phyloP scores from a whole-genome alignment of 2,888 invertebrate species.

The Bimastos eiseni region DNA sequence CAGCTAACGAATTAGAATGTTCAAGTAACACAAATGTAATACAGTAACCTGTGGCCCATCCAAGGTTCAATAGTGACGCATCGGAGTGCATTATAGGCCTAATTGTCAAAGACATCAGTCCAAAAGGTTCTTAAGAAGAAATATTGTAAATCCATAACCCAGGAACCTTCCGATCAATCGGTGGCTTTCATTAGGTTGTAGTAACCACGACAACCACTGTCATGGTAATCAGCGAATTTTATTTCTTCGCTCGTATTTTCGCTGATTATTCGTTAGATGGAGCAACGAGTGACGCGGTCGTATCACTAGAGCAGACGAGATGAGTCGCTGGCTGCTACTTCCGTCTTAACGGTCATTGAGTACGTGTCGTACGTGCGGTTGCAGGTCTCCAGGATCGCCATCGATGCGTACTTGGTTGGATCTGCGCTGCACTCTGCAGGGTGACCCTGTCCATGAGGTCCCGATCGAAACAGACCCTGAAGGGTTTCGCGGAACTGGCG shows the following conservation, averaged over 20 bases:
- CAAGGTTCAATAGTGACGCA: neutral
- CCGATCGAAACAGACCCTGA: neutral
- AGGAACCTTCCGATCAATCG: neutral
- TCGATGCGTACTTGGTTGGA: neutral
- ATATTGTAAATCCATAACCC: neutral
- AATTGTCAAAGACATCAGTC: neutral
- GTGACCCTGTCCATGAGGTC: neutral
- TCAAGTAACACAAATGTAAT: neutral
- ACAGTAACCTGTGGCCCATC: neutral
- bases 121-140: neutral
- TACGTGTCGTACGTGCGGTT: constrained; percentile 18
- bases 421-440: neutral
- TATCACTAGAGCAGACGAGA: neutral
- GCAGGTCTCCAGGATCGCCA: neutral
- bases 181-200: neutral
- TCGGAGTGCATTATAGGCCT: neutral
- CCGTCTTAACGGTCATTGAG: neutral
- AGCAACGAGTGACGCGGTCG: neutral
- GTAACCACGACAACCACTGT: neutral
- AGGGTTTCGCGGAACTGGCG: constrained; percentile 13
- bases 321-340: neutral
- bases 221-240: neutral
- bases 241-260: neutral
- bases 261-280: neutral
- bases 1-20: neutral